phyloP scores from a whole-genome alignment of 2,113 vertebrate species.

The Drymodes brunneopygia region DNA sequence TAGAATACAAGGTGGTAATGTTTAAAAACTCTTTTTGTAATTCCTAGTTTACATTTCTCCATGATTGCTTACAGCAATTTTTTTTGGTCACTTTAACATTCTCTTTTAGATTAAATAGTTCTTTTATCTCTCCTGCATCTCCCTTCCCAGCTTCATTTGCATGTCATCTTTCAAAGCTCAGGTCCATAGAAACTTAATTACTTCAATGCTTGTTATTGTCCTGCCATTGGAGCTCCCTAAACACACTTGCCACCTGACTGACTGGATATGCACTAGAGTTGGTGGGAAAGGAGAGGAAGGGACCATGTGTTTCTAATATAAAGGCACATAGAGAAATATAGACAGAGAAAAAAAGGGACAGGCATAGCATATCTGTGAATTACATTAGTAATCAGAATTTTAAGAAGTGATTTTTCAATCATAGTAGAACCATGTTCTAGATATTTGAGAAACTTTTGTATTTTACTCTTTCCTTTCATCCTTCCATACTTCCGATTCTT shows the following conservation, averaged over 20 bases:
- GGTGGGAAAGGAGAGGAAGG: background rate
- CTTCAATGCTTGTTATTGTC: background rate
- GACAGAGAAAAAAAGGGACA: background rate
- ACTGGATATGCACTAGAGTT: background rate
- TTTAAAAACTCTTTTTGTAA: background rate
- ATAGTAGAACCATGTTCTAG: background rate
- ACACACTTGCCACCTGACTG: background rate
- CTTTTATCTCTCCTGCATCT: background rate
- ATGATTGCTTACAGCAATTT: background rate
- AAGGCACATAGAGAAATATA: background rate
- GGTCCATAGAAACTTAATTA: background rate
- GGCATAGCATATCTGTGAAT: background rate
- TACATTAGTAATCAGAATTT: background rate
- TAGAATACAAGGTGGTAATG: background rate
- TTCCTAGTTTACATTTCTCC: background rate
- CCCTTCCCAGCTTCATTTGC: background rate
- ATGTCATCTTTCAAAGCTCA: background rate
- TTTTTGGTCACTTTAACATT: background rate
- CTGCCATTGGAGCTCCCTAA: background rate
- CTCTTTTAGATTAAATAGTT: conserved; percentile 2
- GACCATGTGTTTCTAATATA: background rate
- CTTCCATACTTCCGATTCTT: background rate
- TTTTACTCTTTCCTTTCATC: background rate
- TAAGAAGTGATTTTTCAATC: background rate
- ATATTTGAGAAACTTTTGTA: background rate